phyloP scores from a whole-genome alignment of 2,113 vertebrate species.

The Electrona antarctica region DNA sequence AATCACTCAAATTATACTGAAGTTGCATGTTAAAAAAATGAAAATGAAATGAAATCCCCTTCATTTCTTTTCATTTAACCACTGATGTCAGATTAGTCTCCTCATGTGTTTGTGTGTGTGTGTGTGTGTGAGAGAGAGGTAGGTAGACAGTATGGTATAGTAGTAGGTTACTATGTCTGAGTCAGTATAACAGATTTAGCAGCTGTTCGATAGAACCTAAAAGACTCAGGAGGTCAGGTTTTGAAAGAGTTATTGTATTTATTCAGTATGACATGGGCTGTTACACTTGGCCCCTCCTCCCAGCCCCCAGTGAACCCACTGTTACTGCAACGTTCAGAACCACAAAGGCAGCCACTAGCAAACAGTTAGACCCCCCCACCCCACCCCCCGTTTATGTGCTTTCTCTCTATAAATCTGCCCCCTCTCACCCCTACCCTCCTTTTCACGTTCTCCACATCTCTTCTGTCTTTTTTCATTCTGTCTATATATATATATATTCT shows the following conservation, averaged over 20 bases:
- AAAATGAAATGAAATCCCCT: no score
- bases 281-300: not conserved
- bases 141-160: not conserved
- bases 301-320: not conserved
- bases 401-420: not conserved
- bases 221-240: constrained; percentile 37
- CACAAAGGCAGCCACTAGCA: not conserved
- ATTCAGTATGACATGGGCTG: constrained; percentile 30
- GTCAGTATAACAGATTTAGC: constrained; percentile 22
- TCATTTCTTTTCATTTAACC: no score
- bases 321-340: constrained; percentile 11
- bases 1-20: no score
- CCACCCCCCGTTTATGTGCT: not conserved
- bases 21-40: no score
- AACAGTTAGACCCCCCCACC: constrained; percentile 12
- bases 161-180: not conserved
- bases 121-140: not conserved
- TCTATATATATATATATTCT: not conserved
- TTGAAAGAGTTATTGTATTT: constrained; percentile 34
- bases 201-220: constrained; percentile 25
- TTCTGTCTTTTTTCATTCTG: not conserved
- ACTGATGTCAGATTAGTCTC: no score
- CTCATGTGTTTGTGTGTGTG: constrained; percentile 10
- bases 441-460: no score
- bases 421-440: not conserved